Evolutionary conservation across 2,113 vertebrate genomes (phyloP).

Genomic region (Egretta garzetta): DNA sequence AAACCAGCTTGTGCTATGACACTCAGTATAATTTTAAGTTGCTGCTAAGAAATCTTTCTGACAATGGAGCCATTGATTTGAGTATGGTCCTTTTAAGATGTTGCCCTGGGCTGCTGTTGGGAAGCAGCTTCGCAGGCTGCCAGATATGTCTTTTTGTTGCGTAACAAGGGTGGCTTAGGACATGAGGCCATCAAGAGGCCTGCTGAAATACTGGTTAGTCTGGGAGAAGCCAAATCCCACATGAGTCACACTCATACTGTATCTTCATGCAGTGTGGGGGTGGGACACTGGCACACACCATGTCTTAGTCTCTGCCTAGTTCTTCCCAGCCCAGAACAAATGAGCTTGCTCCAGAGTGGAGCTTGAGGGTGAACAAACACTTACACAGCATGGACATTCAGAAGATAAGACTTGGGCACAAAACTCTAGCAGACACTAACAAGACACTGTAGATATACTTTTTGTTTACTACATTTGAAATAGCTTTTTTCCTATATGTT

Average conservation of each 20-base stretch:
- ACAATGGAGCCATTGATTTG: constrained; percentile 16
- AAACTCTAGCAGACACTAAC: neutral
- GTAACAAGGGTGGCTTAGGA: constrained; percentile 41
- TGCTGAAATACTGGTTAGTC: constrained; percentile 48
- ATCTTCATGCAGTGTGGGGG: neutral
- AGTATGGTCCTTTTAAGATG: constrained; percentile 1
- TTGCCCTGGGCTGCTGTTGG: constrained; percentile 41
- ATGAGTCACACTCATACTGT: neutral
- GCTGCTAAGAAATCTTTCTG: neutral
- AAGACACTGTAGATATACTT: neutral
- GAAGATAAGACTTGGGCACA: neutral
- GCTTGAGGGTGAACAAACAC: neutral
- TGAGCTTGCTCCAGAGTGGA: neutral
- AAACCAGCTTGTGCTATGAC: neutral
- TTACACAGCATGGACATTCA: neutral
- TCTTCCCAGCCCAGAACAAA: neutral
- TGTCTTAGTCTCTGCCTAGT: neutral
- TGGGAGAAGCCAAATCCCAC: constrained; percentile 4
- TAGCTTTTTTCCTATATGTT: neutral
- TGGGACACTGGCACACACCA: neutral
- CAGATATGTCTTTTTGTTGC: constrained; percentile 1
- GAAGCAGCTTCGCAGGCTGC: neutral
- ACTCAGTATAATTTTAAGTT: neutral
- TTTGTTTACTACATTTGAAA: neutral
- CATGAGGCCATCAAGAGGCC: neutral